These are phyloP conservation scores for Semicossyphus pulcher DNA, from an alignment of 2,113 vertebrate genomes.

Conservation along the genomic window DNA sequence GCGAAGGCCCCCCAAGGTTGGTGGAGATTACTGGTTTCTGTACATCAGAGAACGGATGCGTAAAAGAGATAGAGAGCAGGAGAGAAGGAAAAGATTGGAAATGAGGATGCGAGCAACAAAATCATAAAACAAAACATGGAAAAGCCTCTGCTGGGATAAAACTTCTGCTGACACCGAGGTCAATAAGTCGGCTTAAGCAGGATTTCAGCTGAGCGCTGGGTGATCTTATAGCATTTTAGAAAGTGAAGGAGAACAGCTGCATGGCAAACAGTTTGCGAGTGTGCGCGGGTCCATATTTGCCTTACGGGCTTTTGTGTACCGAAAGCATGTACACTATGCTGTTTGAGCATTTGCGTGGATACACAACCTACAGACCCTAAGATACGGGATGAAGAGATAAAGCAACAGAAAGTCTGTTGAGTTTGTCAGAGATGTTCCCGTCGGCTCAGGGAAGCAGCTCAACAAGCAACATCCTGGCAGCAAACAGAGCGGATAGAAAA, in stretches of 20 bases:
- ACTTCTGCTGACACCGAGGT: slow-evolving; percentile 11
- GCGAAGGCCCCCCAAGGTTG: slow-evolving; percentile 24
- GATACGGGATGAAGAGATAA: slow-evolving; percentile 35
- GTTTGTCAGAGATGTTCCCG: slow-evolving; percentile 40
- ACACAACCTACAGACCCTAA: slow-evolving; percentile 25
- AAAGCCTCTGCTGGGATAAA: slow-evolving; percentile 31
- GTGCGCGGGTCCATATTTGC: background rate
- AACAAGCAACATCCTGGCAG: background rate
- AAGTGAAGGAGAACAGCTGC: slow-evolving; percentile 35
- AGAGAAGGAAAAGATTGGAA: background rate
- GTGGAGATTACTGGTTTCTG: slow-evolving; percentile 26
- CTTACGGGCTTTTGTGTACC: background rate
- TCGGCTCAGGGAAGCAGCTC: slow-evolving; percentile 8
- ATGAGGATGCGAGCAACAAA: slow-evolving; percentile 18
- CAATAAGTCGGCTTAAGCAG: slow-evolving; percentile 30
- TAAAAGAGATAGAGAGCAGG: background rate
- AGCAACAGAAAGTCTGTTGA: slow-evolving; percentile 41
- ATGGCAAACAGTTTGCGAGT: background rate
- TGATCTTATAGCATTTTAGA: slow-evolving; percentile 28
- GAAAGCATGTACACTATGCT: background rate
- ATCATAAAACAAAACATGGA: slow-evolving; percentile 36
- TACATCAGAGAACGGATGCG: background rate
- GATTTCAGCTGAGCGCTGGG: slow-evolving; percentile 25
- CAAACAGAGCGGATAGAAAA: background rate
- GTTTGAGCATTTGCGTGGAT: background rate